Evolutionary conservation across 2,113 vertebrate genomes (phyloP).

Genomic region (Cyprinus carpio): DNA sequence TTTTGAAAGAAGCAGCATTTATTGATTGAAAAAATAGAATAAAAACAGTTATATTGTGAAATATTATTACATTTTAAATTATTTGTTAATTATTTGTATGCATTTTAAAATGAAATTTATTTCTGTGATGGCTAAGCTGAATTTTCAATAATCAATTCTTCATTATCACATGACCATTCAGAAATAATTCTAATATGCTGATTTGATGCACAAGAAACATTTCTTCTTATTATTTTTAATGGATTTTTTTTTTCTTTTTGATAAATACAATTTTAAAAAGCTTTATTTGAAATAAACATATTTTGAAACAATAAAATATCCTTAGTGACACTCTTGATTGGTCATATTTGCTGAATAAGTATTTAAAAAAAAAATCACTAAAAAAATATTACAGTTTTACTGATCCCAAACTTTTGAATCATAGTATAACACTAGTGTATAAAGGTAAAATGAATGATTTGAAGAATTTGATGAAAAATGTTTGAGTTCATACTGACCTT

Average conservation of each 20-base stretch:
- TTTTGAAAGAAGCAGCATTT: not conserved
- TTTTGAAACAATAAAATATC: too few species aligned
- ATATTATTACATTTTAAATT: not conserved
- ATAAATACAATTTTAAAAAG: too few species aligned
- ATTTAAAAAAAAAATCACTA: not conserved
- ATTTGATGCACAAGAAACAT: not conserved
- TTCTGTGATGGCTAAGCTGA: not conserved
- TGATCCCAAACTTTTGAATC: not conserved
- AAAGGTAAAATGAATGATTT: not conserved
- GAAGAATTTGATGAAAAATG: too few species aligned
- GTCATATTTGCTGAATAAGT: not conserved
- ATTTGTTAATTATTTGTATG: not conserved
- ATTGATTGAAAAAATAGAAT: not conserved
- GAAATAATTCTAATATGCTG: not conserved
- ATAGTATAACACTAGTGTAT: not conserved
- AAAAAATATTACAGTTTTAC: not conserved
- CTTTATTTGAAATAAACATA: too few species aligned
- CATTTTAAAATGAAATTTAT: not conserved
- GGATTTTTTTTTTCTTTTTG: not conserved
- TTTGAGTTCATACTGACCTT: not conserved
- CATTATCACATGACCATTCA: not conserved
- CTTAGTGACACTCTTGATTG: not conserved
- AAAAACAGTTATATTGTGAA: too few species aligned
- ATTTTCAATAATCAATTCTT: not conserved
- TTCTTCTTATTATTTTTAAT: not conserved